A percentile compares a stretch with the other conserved stretches of the same genome.
These are phyloP conservation scores for Peromyscus eremicus DNA, from an alignment of 2,797 vertebrate genomes.

Conservation along the genomic window DNA sequence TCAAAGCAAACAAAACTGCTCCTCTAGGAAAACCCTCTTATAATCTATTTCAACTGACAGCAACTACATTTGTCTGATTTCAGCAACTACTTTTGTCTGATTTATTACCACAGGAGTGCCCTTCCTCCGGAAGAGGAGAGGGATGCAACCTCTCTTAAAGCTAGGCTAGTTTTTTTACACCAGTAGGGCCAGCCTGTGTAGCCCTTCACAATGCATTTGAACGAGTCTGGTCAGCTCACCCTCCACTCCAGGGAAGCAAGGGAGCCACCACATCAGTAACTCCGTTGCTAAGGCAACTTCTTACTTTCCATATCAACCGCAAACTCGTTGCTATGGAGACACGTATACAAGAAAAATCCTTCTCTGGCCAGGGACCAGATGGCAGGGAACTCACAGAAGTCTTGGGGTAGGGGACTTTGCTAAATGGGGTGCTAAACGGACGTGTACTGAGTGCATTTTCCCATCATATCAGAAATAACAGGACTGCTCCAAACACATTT, in stretches of 20 bases:
- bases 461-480: slow-evolving; percentile 56
- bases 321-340: slow-evolving; percentile 95
- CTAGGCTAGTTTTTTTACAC: slow-evolving; percentile 63
- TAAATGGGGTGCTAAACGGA: slow-evolving; percentile 76
- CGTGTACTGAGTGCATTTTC: slow-evolving; percentile 78
- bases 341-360: slow-evolving; percentile 97
- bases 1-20: slow-evolving; percentile 60
- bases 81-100: slow-evolving; percentile 77
- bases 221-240: slow-evolving; percentile 85
- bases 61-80: slow-evolving; percentile 78
- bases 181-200: slow-evolving; percentile 66
- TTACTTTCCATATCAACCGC: slow-evolving; percentile 98
- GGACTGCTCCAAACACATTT: slow-evolving; percentile 12
- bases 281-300: slow-evolving; percentile 96
- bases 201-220: slow-evolving; percentile 83
- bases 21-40: slow-evolving; percentile 64
- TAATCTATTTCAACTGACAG: slow-evolving; percentile 75
- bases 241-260: slow-evolving; percentile 86
- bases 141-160: slow-evolving; percentile 61
- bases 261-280: slow-evolving; percentile 95
- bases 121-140: slow-evolving; percentile 43
- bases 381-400: slow-evolving; percentile 91
- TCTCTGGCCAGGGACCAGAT: slow-evolving; percentile 95
- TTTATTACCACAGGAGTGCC: slow-evolving; percentile 60
- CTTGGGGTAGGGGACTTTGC: slow-evolving; percentile 83